Evolutionary conservation across 2,797 vertebrate species (phyloP), one percentile per base, ranked within the genome.

Genomic region (Phataginus tricuspis): DNA sequence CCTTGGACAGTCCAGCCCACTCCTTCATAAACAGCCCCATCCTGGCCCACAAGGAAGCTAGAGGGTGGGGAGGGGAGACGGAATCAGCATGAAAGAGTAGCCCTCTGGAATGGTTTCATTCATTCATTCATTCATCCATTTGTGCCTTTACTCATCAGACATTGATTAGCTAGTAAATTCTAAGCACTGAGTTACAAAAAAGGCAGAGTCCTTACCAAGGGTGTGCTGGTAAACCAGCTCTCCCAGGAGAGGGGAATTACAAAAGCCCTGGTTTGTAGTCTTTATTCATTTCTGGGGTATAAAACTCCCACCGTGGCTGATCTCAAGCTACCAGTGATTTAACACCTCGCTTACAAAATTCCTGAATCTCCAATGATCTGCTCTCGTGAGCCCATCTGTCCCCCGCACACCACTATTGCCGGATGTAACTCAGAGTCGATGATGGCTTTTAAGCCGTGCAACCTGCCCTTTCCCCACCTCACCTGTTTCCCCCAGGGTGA

Each of bases 1-100:
- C 99, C 99, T 3, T 98, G 97, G 37, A 97, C 90, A 53, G 98
- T 98, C 99, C 99, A 99, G 66, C 99, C 99, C n/a, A 99, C 98
- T 1, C 99, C 99, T 96, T 99, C 99, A 31, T 98, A 99, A 95
- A 99, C 69, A 0, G 92, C 95, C 0, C 99, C 99, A 34, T 99
- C 98, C 80, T 94, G 98, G 66, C 98, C 98, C 2, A 99, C 97
- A 1, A 99, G 98, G 95, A 99, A 99, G 97, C 99, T 99, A 9
- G 51, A 83, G 16, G 31, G 63, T 3, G 31, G 29, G 31, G n/a
- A 57, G 10, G 34, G 31, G n/a, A 93, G 51, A 74, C 3, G 8
- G 37, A 4, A 61, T 80, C 12, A 69, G 21, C 34, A 23, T 82
- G 61, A 55, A 86, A 86, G 75, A 18, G 10, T 57, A 51, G 29